Evolutionary conservation across 2,888 invertebrate genomes (phyloP).

Genomic region (Amiota mariae): DNA sequence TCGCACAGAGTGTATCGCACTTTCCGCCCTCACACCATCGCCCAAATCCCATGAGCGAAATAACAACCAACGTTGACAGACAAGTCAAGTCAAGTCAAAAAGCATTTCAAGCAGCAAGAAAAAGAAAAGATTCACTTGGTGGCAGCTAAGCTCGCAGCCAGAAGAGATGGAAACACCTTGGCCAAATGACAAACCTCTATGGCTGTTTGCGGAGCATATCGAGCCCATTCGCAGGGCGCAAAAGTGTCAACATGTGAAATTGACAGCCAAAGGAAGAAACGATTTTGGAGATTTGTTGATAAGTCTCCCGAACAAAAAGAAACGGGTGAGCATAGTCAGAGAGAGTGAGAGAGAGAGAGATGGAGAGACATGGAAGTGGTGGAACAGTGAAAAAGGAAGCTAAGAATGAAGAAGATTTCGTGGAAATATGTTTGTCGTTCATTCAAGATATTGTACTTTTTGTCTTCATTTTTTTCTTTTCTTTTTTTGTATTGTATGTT

Average conservation of each 20-base stretch:
- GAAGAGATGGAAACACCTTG: conserved; percentile 25
- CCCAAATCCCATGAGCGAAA: conserved; percentile 62
- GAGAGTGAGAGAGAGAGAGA: no score
- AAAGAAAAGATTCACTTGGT: neutral
- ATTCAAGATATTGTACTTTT: neutral
- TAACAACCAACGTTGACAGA: conserved; percentile 53
- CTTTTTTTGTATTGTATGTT: neutral
- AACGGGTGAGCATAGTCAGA: conserved; percentile 26
- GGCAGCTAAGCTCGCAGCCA: neutral
- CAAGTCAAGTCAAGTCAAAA: conserved; percentile 24
- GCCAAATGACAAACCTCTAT: conserved; percentile 48
- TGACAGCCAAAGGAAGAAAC: conserved; percentile 61
- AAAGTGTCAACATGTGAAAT: conserved; percentile 65
- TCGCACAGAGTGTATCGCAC: conserved; percentile 15
- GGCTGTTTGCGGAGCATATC: conserved; percentile 41
- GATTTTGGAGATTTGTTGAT: conserved; percentile 67
- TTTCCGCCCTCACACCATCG: neutral
- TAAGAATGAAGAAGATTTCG: conserved; percentile 20
- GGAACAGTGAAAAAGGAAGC: neutral
- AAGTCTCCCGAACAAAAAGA: conserved; percentile 53
- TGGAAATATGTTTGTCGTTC: conserved; percentile 28
- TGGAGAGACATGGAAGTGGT: conserved; percentile 10
- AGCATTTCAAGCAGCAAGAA: neutral
- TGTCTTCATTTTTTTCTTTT: neutral
- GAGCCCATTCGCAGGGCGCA: conserved; percentile 50